Conservation (phyloP, 2,888 invertebrate genomes). For the Pimpla rufipes region DNA sequence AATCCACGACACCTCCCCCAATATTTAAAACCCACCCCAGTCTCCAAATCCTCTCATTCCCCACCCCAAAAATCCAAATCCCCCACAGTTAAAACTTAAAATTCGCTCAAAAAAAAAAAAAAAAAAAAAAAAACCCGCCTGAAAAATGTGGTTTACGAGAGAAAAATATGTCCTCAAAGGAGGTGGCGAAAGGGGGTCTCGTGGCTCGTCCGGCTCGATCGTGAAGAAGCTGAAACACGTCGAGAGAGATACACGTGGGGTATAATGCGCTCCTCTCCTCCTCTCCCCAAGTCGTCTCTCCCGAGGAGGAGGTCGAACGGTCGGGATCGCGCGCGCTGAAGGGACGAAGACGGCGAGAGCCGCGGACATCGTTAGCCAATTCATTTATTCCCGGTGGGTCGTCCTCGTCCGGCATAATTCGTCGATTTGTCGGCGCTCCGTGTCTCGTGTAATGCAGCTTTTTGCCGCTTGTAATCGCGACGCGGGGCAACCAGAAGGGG, state of each 20-base stretch:
- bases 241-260: too few relatives aligned
- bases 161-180: conserved; percentile 57
- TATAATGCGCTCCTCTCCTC: too few relatives aligned
- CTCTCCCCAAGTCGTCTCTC: too few relatives aligned
- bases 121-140: conserved; percentile 64
- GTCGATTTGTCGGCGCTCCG: conserved; percentile 83
- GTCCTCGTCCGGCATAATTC: conserved; percentile 81
- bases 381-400: conserved; percentile 82
- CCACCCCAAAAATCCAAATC: too few relatives aligned
- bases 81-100: too few relatives aligned
- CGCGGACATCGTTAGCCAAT: conserved; percentile 78
- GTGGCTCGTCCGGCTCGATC: too few relatives aligned
- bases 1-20: too few relatives aligned
- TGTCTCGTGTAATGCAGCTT: conserved; percentile 83
- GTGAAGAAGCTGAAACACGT: too few relatives aligned
- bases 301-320: too few relatives aligned
- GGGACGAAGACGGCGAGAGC: conserved; percentile 41
- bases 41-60: too few relatives aligned
- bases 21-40: too few relatives aligned
- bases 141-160: conserved; percentile 55
- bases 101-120: conserved; percentile 8
- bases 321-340: not conserved
- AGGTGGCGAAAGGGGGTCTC: conserved; percentile 57
- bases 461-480: conserved; percentile 82
- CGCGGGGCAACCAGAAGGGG: conserved; percentile 67